Evolutionary conservation across 2,113 vertebrate genomes (phyloP), one percentile per base, ranked within the genome.

Genomic region (Lanius collurio): DNA sequence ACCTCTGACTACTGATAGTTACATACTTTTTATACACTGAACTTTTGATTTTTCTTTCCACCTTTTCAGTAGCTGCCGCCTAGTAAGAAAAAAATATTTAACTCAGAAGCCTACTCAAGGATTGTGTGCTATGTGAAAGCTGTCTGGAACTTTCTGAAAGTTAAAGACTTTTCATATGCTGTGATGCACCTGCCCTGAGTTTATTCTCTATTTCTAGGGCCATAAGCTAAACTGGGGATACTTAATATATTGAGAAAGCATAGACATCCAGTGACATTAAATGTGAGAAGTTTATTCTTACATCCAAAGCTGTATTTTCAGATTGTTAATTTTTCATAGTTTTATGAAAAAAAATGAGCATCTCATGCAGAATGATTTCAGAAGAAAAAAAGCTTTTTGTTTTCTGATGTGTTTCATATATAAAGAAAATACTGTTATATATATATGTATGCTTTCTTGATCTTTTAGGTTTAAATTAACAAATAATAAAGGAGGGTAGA

Each of bases 81-180:
- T 26, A 9, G 20, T 23, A 74, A 63, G 19, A 11, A 33, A 60
- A 73, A 69, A 44, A 10, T 0, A 2, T 70, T 88, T 77, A 14
- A 33, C 9, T 35, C 11, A 20, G 55, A 89, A 57, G 19, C 3
- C 49, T 69, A 37, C 8, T 77, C 35, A 46, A 83, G 17, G 15
- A 41, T 46, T 50, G 15, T 15, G 6, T 10, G 7, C 13, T 39
- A 11, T 7, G 5, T 0, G 0, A 65, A 33, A 65, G 9, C 8
- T 77, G 39, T 59, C 50, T 78, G 44, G 28, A 93, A 24, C 10
- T 39, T 53, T 39, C 18, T 78, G 74, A 69, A 62, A 53, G 10
- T 28, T 6, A 35, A 42, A 55, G 14, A 42, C 3, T 87, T 83
- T 50, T 50, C 17, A 21, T 13, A 24, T 35, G 6, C 11, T 56